Percentiles rank a stretch among this genome's conserved stretches.
These are phyloP conservation scores for Dasypus novemcinctus DNA, from an alignment of 2,113 vertebrate genomes.

Conservation along the genomic window DNA sequence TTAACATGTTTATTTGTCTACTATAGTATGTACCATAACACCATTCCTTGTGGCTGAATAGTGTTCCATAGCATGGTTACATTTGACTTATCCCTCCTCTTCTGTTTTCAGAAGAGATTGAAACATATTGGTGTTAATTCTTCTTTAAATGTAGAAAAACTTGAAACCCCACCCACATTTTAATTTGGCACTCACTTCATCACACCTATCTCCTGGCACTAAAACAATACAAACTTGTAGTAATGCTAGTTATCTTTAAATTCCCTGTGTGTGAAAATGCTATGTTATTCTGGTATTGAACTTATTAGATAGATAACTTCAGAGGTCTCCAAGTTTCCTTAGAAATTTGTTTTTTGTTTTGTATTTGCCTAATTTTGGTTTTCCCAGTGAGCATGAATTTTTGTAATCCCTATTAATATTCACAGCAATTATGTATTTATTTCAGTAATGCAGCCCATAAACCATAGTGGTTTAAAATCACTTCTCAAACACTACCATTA, in stretches of 20 bases:
- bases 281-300: conserved; percentile 19
- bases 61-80: no score
- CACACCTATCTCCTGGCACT: background rate
- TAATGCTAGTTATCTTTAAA: background rate
- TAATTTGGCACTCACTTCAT: background rate
- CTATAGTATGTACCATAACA: no score
- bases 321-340: background rate
- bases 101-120: no score
- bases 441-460: background rate
- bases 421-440: background rate
- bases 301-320: background rate
- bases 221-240: background rate
- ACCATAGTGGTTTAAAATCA: conserved; percentile 13
- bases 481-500: conserved; percentile 7
- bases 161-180: background rate
- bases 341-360: background rate
- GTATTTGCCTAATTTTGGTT: background rate
- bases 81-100: no score
- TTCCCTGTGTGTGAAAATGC: background rate
- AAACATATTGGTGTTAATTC: no score
- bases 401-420: background rate
- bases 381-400: background rate
- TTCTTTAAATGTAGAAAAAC: background rate
- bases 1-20: no score
- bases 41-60: no score